Percentiles rank a stretch among this genome's conserved stretches.
These are phyloP conservation scores for Microhierax caerulescens DNA, from an alignment of 2,797 vertebrate species.

Conservation along the genomic window DNA sequence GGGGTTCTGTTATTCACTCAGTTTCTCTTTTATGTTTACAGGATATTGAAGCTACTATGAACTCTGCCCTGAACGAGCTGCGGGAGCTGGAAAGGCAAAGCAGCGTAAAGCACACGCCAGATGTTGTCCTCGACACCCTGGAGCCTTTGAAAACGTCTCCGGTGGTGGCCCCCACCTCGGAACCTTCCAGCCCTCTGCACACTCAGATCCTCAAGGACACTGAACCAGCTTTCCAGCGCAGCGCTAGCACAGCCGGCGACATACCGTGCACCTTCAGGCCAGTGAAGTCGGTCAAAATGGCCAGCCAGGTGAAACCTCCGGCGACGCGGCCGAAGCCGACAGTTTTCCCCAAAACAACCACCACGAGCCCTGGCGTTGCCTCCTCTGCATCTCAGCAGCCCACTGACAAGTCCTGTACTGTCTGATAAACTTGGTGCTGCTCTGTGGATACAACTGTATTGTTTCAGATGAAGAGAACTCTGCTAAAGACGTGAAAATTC, in stretches of 20 bases:
- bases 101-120: conserved; percentile 89
- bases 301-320: conserved; percentile 79
- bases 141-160: conserved; percentile 92
- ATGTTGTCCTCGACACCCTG: conserved; percentile 96
- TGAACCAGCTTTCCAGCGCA: conserved; percentile 88
- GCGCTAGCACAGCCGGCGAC: conserved; percentile 92
- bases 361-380: conserved; percentile 83
- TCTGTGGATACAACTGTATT: background rate
- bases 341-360: conserved; percentile 88
- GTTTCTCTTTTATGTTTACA: conserved; percentile 55
- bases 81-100: conserved; percentile 91
- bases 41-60: conserved; percentile 92
- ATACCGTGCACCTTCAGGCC: conserved; percentile 94
- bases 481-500: background rate
- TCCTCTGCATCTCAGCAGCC: conserved; percentile 85
- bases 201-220: conserved; percentile 89
- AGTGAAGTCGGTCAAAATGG: conserved; percentile 79
- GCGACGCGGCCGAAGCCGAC: conserved; percentile 92
- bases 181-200: conserved; percentile 96
- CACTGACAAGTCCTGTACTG: conserved; percentile 94
- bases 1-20: background rate
- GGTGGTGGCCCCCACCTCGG: conserved; percentile 82
- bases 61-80: conserved; percentile 89
- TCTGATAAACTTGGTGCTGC: conserved; percentile 71
- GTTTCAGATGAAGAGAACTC: conserved; percentile 13